Evolutionary conservation across 2,113 vertebrate genomes (phyloP).

Genomic region (Geococcyx californianus): DNA sequence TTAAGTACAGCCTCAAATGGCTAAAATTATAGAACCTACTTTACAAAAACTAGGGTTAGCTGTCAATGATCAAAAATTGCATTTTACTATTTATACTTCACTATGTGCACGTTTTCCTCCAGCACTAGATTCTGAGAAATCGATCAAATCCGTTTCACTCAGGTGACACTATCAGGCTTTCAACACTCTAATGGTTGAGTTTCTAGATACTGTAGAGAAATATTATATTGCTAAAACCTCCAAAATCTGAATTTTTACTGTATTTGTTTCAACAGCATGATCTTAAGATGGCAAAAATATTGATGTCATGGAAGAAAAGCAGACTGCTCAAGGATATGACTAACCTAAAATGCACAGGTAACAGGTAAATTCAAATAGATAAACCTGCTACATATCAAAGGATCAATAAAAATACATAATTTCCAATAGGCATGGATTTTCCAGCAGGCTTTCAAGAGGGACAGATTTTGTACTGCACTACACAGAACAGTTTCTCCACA

Average conservation of each 20-base stretch:
- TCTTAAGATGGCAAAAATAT: neutral
- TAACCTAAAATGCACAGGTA: neutral
- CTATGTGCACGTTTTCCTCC: neutral
- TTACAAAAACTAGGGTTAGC: neutral
- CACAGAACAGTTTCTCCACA: neutral
- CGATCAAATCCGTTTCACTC: neutral
- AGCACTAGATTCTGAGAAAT: neutral
- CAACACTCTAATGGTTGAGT: accelerated
- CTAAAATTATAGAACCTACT: slow-evolving; percentile 22
- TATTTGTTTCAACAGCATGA: neutral
- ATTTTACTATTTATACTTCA: slow-evolving; percentile 33
- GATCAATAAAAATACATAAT: neutral
- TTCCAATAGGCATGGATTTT: neutral
- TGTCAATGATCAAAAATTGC: slow-evolving; percentile 32
- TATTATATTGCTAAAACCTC: neutral
- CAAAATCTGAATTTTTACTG: neutral
- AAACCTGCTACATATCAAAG: neutral
- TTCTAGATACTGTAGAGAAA: neutral
- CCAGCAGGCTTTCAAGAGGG: neutral
- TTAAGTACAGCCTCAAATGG: slow-evolving; percentile 1
- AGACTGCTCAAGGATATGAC: neutral
- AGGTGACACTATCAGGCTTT: neutral
- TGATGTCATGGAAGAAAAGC: neutral
- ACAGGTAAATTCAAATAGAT: neutral
- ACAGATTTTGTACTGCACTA: neutral